Percentiles rank a stretch among this genome's conserved stretches.
Evolutionary conservation across 1,140 invertebrate genomes (phyloP).

Genomic region (Megalopta genalis): DNA sequence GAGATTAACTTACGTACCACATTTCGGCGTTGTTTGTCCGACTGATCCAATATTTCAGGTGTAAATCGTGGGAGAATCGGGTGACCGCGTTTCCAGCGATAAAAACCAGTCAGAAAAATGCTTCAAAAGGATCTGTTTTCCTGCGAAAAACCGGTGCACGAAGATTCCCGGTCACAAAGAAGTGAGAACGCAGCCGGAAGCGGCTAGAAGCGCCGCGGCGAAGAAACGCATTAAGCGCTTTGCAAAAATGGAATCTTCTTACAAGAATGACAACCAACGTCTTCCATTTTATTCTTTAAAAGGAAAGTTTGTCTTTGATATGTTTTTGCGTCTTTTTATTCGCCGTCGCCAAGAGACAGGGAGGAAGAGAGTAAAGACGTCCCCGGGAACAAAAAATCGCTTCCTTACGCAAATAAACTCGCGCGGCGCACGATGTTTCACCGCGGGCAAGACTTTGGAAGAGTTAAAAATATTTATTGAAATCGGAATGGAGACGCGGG

Average conservation of each 20-base stretch:
- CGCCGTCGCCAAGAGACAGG: background rate
- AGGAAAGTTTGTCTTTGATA: constrained; percentile 14
- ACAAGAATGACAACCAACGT: constrained; percentile 1
- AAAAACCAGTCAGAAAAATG: too few species aligned
- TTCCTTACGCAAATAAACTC: constrained; percentile 17
- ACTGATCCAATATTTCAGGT: too few species aligned
- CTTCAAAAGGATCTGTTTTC: background rate
- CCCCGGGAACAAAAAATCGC: constrained; percentile 9
- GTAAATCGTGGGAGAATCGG: too few species aligned
- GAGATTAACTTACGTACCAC: too few species aligned
- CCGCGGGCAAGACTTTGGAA: background rate
- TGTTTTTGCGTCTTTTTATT: background rate
- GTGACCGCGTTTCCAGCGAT: too few species aligned
- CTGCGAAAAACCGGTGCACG: background rate
- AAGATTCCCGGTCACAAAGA: background rate
- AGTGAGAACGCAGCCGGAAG: background rate
- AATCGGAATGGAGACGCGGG: background rate
- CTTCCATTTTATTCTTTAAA: background rate
- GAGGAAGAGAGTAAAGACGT: background rate
- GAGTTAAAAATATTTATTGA: constrained; percentile 45
- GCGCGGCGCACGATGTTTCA: background rate
- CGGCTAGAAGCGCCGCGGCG: background rate
- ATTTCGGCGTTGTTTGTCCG: too few species aligned
- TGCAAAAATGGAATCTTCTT: constrained; percentile 12
- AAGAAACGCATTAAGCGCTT: constrained; percentile 3